Percentiles rank a stretch among this genome's conserved stretches.
Conservation (phyloP, 2,797 vertebrate species). For the Onychomys arenicola region DNA sequence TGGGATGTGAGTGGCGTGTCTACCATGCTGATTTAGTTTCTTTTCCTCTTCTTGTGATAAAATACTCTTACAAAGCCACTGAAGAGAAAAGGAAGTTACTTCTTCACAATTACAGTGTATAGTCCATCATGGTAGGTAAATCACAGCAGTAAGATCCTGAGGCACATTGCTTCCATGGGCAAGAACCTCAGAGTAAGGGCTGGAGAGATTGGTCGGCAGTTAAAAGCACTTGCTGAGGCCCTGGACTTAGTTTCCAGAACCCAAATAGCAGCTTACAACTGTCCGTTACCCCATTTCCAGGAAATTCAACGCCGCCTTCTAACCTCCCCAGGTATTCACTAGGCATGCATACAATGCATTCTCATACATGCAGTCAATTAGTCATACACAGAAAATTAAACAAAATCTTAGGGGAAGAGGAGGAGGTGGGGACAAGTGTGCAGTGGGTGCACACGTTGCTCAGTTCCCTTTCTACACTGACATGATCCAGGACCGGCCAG, state of each 20-base stretch:
- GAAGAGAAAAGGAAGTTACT: not conserved
- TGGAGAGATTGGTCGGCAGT: not conserved
- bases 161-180: not conserved
- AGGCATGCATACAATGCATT: not conserved
- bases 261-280: not conserved
- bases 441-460: too few species aligned
- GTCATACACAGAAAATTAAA: not conserved
- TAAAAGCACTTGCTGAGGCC: not conserved
- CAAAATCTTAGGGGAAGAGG: not conserved
- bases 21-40: not conserved
- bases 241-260: not conserved
- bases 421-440: not conserved
- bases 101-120: not conserved
- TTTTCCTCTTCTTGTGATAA: not conserved
- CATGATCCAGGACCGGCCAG: not conserved
- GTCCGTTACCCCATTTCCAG: not conserved
- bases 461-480: not conserved
- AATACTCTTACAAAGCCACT: not conserved
- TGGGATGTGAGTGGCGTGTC: not conserved
- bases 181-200: not conserved
- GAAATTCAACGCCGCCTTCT: not conserved
- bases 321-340: not conserved
- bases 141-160: not conserved
- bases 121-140: not conserved
- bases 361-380: not conserved